Conservation (phyloP, 2,797 vertebrate genomes). For the Enteromius paludinosus region DNA sequence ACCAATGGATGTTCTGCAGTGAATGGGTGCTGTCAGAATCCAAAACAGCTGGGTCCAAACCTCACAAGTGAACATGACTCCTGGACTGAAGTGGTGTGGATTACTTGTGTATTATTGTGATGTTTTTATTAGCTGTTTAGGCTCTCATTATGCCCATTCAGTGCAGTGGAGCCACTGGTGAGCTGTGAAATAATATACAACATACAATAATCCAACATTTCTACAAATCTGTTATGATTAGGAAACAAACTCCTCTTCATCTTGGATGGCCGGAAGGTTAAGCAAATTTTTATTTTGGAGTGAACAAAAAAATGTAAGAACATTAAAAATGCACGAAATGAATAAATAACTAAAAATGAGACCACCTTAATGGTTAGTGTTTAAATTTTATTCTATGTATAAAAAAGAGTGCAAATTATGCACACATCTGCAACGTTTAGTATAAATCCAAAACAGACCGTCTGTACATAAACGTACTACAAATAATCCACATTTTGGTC, state of each 20-base stretch:
- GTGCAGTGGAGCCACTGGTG: background rate
- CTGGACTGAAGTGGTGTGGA: background rate
- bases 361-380: constrained; percentile 40
- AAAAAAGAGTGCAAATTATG: constrained; percentile 39
- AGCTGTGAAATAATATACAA: background rate
- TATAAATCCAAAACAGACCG: constrained; percentile 29
- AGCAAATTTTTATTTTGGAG: background rate
- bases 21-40: background rate
- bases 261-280: background rate
- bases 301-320: background rate
- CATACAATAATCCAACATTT: background rate
- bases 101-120: background rate
- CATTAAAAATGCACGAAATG: background rate
- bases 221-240: background rate
- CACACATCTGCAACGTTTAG: constrained; percentile 34
- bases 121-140: background rate
- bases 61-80: background rate
- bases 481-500: constrained; percentile 22
- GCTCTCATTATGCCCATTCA: background rate
- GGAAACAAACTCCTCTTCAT: background rate
- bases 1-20: background rate
- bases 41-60: background rate
- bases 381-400: constrained; percentile 38
- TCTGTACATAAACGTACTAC: background rate
- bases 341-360: background rate